Percentiles rank a stretch among this genome's conserved stretches.
These are phyloP conservation scores for Crypturellus tataupa DNA, from an alignment of 2,797 vertebrate species.

Conservation along the genomic window DNA sequence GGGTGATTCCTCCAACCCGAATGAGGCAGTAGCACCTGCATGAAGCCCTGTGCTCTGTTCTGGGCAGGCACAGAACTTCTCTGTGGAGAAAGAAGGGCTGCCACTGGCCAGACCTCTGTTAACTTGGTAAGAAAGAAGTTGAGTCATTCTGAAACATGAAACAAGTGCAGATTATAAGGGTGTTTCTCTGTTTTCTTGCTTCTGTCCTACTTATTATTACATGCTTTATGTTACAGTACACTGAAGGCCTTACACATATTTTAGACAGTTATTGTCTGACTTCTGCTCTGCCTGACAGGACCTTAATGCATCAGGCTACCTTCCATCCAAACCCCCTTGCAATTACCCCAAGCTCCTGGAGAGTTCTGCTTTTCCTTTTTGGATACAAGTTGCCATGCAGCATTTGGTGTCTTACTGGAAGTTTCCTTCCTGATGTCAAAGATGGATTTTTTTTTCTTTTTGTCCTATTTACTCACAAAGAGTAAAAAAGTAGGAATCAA, in stretches of 20 bases:
- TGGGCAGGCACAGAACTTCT: fast-evolving
- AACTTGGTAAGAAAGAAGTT: not conserved
- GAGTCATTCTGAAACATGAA: fast-evolving
- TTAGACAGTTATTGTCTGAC: not conserved
- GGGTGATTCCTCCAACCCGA: not conserved
- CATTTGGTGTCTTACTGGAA: not conserved
- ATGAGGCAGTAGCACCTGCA: fast-evolving
- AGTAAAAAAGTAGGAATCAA: not conserved
- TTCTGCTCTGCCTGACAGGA: not conserved
- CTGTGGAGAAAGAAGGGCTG: not conserved
- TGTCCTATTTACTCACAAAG: not conserved
- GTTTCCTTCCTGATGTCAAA: not conserved
- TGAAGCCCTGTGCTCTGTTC: fast-evolving
- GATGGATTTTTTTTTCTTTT: not conserved
- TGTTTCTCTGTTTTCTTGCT: not conserved
- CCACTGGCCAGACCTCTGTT: not conserved
- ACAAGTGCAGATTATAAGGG: not conserved
- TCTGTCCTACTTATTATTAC: not conserved
- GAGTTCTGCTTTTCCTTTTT: not conserved
- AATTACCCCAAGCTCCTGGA: fast-evolving
- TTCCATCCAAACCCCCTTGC: not conserved
- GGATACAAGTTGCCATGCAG: not conserved
- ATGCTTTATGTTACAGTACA: not conserved
- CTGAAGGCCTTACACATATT: not conserved
- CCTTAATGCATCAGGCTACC: not conserved